Conservation (phyloP, 2,797 vertebrate species). For the Periparus ater region DNA sequence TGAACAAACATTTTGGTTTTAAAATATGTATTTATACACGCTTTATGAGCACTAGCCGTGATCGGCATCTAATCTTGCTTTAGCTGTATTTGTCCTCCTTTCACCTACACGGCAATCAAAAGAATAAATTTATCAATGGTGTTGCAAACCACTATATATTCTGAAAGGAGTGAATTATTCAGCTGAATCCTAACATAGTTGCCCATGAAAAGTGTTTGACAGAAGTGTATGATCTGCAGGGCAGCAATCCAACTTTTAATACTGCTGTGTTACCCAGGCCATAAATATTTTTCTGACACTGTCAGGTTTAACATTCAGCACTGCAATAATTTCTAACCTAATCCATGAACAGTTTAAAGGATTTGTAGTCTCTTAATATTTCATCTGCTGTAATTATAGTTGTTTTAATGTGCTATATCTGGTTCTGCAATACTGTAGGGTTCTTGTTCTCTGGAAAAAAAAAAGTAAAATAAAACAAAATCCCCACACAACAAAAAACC, state of each 20-base stretch:
- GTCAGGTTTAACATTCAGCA: not conserved
- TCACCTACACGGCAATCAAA: not conserved
- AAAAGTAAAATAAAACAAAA: not conserved
- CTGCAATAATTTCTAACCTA: not conserved
- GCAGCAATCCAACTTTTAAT: slow-evolving; percentile 30
- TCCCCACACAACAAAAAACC: not conserved
- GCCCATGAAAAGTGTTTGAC: not conserved
- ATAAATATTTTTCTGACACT: slow-evolving; percentile 38
- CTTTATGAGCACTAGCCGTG: not conserved
- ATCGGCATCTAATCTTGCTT: not conserved
- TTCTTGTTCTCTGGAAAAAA: not conserved
- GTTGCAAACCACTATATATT: not conserved
- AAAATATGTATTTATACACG: not conserved
- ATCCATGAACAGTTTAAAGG: slow-evolving; percentile 24
- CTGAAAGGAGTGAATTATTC: not conserved
- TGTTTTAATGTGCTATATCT: not conserved
- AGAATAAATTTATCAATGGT: not conserved
- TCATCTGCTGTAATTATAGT: not conserved
- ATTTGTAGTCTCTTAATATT: not conserved
- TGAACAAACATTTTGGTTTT: not conserved
- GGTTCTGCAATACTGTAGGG: not conserved
- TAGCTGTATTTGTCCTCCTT: not conserved
- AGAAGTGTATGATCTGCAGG: not conserved
- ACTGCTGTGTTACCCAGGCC: not conserved
- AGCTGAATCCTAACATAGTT: not conserved